phyloP scores from a whole-genome alignment of 2,113 vertebrate genomes.

The Macrotus californicus region DNA sequence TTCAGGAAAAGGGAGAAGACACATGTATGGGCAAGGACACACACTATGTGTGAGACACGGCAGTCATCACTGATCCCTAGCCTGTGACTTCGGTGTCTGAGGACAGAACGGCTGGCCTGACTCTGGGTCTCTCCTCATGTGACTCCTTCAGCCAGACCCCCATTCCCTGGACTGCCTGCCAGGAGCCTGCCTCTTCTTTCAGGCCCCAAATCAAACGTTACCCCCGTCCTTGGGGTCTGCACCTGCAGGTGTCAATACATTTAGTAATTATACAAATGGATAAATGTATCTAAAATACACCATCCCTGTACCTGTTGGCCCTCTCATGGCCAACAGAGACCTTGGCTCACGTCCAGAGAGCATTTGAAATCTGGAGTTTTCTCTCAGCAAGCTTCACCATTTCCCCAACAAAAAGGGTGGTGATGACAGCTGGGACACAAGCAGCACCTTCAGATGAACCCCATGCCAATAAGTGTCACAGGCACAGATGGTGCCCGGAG shows the following conservation, averaged over 20 bases:
- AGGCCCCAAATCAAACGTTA: not conserved
- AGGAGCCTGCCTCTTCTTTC: not conserved
- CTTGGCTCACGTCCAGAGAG: not conserved
- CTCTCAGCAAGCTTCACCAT: not conserved
- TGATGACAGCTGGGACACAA: not conserved
- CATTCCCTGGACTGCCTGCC: not conserved
- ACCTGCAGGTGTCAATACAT: not conserved
- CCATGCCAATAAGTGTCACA: not conserved
- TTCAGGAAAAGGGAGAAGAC: not conserved
- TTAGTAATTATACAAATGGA: not conserved
- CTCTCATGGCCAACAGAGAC: not conserved
- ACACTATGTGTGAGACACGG: not conserved
- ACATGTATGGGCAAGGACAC: not conserved
- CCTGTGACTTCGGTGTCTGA: not conserved
- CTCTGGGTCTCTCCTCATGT: not conserved
- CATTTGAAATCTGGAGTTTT: not conserved
- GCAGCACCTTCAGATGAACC: not conserved
- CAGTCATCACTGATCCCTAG: not conserved
- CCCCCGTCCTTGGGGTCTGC: not conserved
- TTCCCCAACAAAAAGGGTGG: not conserved
- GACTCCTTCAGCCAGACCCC: not conserved
- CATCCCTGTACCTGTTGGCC: not conserved
- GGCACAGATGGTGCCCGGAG: not conserved
- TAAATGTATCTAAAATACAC: not conserved
- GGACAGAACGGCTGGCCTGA: not conserved